phyloP scores from a whole-genome alignment of 1,140 invertebrate species.

The Tenebrio molitor region DNA sequence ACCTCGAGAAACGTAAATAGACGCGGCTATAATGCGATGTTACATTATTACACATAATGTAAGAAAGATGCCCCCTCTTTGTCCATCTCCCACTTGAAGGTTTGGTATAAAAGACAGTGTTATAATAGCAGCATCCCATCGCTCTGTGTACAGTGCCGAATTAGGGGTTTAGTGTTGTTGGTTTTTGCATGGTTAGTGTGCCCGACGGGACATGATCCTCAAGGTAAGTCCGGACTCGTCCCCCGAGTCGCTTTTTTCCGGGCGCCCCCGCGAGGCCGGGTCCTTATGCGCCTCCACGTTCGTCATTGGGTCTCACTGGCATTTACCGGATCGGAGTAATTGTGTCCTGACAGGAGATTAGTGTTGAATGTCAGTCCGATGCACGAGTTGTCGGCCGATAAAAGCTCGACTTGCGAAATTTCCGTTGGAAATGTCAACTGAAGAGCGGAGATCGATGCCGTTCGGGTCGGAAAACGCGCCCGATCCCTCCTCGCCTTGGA shows the following conservation, averaged over 20 bases:
- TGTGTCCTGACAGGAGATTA: constrained; percentile 22
- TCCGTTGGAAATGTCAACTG: constrained; percentile 27
- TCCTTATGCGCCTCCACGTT: not conserved
- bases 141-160: constrained; percentile 56
- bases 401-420: constrained; percentile 17
- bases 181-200: constrained; percentile 45
- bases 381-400: constrained; percentile 28
- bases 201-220: constrained; percentile 50
- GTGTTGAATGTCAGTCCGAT: constrained; percentile 25
- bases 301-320: constrained; percentile 6
- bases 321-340: constrained; percentile 29
- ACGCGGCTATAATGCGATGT: constrained; percentile 26
- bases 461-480: no score
- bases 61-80: constrained; percentile 55
- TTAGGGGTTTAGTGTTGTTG: constrained; percentile 49
- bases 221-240: constrained; percentile 49
- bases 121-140: constrained; percentile 58
- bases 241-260: no score
- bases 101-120: constrained; percentile 56
- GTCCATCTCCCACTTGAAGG: constrained; percentile 54
- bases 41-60: constrained; percentile 55
- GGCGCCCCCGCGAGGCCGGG: no score
- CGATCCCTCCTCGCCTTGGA: no score
- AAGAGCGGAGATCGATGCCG: not conserved
- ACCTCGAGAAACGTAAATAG: constrained; percentile 31